Conservation (phyloP, 2,113 vertebrate genomes). For the Theristicus caerulescens region DNA sequence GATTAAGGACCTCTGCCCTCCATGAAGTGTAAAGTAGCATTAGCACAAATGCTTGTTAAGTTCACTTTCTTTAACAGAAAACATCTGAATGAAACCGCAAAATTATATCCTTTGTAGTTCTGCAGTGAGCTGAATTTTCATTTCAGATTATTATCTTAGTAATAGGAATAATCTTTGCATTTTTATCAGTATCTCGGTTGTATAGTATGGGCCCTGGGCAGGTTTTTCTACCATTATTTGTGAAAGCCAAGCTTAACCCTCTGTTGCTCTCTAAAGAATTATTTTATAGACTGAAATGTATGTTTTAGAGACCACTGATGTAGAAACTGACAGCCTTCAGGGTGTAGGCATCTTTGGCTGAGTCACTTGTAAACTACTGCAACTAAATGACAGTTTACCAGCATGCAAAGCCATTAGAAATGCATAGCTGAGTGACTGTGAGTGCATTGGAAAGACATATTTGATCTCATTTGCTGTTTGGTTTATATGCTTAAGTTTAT, state of each 20-base stretch:
- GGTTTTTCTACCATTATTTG: neutral
- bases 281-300: neutral
- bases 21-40: neutral
- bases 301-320: conserved; percentile 18
- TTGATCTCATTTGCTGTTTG: conserved; percentile 27
- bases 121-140: neutral
- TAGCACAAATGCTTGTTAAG: neutral
- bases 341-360: neutral
- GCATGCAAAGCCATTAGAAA: conserved; percentile 37
- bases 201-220: neutral
- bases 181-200: neutral
- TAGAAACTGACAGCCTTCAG: conserved; percentile 52
- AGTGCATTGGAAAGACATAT: neutral
- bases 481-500: conserved; percentile 37
- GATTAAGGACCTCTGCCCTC: neutral
- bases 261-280: conserved; percentile 18
- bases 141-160: neutral
- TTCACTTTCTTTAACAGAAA: neutral
- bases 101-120: neutral
- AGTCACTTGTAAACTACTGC: conserved; percentile 13
- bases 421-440: neutral
- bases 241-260: neutral
- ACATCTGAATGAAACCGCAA: neutral
- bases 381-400: conserved; percentile 43
- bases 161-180: neutral